Conservation (phyloP, 2,888 invertebrate genomes). For the Steinernema carpocapsae region DNA sequence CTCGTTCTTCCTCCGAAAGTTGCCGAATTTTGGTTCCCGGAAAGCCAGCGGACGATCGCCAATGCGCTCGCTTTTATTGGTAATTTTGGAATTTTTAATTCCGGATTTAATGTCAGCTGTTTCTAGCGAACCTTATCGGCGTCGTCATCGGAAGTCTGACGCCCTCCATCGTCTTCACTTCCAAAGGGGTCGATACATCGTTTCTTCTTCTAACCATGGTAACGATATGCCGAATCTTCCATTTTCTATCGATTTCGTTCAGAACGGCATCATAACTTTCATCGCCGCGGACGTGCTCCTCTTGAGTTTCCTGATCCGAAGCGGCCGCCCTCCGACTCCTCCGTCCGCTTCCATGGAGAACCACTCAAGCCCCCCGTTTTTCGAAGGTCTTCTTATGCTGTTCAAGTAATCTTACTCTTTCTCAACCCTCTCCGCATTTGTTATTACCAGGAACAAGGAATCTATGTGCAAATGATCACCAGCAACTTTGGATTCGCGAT, state of each 20-base stretch:
- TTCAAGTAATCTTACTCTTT: constrained; percentile 41
- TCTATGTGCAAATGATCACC: constrained; percentile 59
- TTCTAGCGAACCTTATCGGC: constrained; percentile 65
- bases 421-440: not conserved
- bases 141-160: constrained; percentile 61
- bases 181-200: too few species aligned
- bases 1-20: constrained; percentile 61
- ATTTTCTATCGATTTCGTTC: too few species aligned
- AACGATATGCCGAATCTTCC: too few species aligned
- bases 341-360: constrained; percentile 60
- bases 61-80: constrained; percentile 65
- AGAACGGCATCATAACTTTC: constrained; percentile 44
- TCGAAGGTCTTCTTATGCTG: constrained; percentile 42
- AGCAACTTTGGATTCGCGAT: constrained; percentile 50
- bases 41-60: constrained; percentile 63
- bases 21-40: constrained; percentile 66
- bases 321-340: constrained; percentile 56
- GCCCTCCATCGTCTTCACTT: constrained; percentile 47
- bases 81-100: constrained; percentile 34
- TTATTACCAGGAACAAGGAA: constrained; percentile 39
- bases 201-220: constrained; percentile 14
- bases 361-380: constrained; percentile 49
- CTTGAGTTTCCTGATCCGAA: constrained; percentile 41
- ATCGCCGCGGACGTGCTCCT: constrained; percentile 45
- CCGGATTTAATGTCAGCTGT: not conserved